phyloP scores from a whole-genome alignment of 2,113 vertebrate genomes.

The Cebus imitator region DNA sequence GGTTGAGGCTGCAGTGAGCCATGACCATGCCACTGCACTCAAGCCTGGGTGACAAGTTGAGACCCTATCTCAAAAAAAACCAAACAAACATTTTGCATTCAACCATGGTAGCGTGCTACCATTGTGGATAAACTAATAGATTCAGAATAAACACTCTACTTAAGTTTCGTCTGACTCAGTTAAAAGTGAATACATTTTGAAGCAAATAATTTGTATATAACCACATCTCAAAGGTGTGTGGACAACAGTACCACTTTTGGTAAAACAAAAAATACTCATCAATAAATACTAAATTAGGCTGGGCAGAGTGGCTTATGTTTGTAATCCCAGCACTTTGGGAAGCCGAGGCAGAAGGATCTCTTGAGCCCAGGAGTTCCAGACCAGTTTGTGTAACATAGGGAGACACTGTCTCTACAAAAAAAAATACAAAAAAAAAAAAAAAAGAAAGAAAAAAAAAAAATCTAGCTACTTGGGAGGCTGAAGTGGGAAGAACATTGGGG shows the following conservation, averaged over 20 bases:
- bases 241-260: not conserved
- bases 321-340: not conserved
- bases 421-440: not conserved
- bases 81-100: not conserved
- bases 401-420: not conserved
- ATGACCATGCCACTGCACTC: no score
- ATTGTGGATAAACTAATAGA: not conserved
- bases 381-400: not conserved
- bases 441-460: no score
- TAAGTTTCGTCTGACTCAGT: conserved; percentile 19
- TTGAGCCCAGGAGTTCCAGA: not conserved
- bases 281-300: not conserved
- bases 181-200: conserved; percentile 25
- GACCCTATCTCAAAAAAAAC: no score
- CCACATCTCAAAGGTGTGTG: not conserved
- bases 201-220: not conserved
- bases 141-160: conserved; percentile 24
- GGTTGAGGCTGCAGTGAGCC: no score
- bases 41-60: no score
- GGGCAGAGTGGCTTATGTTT: not conserved
- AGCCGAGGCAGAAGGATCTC: not conserved
- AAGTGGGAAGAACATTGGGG: not conserved
- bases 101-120: not conserved
- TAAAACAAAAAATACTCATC: conserved; percentile 5
- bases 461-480: not conserved